Evolutionary conservation across 2,888 invertebrate species (phyloP), one percentile per base, ranked within the genome.

Genomic region (Mesorhabditis spiculigera): DNA sequence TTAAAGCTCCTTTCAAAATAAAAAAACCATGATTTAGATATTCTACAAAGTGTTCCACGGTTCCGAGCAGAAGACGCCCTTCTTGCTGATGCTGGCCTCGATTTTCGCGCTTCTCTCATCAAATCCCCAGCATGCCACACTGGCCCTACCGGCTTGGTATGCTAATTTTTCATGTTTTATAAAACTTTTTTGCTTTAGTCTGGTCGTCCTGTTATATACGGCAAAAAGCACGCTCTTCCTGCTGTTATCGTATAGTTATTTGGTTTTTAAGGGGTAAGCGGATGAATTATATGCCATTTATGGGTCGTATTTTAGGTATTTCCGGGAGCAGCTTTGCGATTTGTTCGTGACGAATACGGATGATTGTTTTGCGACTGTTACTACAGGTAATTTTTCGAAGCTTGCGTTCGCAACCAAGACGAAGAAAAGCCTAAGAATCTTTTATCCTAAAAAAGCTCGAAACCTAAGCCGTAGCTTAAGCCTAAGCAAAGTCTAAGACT

Each of bases 11-110:
- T 28, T 28, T 28, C 28, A 28, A 28, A 28, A 28, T 28, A 63
- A 28, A 28, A 63, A 6, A 63, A 8, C 6, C 16, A 8, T 8
- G 13, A n/a, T 28, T 63, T 16, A 63, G 63, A 41, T 63, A 2
- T 63, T 63, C 63, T 63, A 63, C 63, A 10, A 41, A 16, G 6
- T 63, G 6, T 63, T 63, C 63, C 63, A 63, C 63, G 63, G 63
- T 16, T 63, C 63, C 41, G 63, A 63, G 63, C 63, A 63, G 16
- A 63, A 63, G 41, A 41, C 63, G 63, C 63, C 63, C 13, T 63
- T 63, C 41, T 16, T 63, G 16, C 41, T 63, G 63, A 8, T 28
- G 10, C 41, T 63, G 28, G 6, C 16, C 63, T 63, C 10, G 63
- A 28, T 63, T 8, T 63, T 63, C 63, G 63, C 63, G 6, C 6